Evolutionary conservation across 2,113 vertebrate genomes (phyloP), one percentile per base, ranked within the genome.

Genomic region (Antennarius striatus): DNA sequence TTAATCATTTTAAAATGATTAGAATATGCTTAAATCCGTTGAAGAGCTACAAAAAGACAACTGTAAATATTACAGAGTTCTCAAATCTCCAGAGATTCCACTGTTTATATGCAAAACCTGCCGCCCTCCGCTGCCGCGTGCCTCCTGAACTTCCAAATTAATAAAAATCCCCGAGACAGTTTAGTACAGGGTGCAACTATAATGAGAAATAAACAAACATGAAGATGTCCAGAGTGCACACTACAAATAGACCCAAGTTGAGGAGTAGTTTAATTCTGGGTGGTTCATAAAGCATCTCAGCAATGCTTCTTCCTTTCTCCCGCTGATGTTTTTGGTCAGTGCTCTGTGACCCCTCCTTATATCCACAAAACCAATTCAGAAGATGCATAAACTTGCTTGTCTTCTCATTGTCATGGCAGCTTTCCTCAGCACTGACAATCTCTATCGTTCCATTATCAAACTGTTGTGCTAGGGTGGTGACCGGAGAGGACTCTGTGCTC

Each of bases 121-220:
- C 32, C 3, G 5, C 32, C 32, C 32, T 36, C 32, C 32, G 4
- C 39, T 3, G n/a, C 43, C 9, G 50, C 4, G 46, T 22, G n/a
- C 36, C 1, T 46, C 16, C 12, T 29, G n/a, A 28, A 40, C 49
- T 45, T 40, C 12, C 49, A 63, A 28, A 32, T 28, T 51, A n/a
- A 32, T 9, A 61, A 70, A 70, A 63, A 74, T 14, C 32, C 36
- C 39, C 47, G 32, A 45, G 12, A 47, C 22, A 75, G 65, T 71
- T 78, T 54, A 80, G 62, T 57, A 53, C 61, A 60, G 48, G 5
- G 4, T 59, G 62, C 39, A 55, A 57, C 86, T 95, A 98, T 81
- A 99, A 86, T 75, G 96, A 98, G 78, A 99, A 99, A 93, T 96
- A 98, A 82, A 98, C 92, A 91, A 98, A 98, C 95, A 99, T 95